These are phyloP conservation scores for Halcyon senegalensis DNA, from an alignment of 2,113 vertebrate species.

Conservation along the genomic window DNA sequence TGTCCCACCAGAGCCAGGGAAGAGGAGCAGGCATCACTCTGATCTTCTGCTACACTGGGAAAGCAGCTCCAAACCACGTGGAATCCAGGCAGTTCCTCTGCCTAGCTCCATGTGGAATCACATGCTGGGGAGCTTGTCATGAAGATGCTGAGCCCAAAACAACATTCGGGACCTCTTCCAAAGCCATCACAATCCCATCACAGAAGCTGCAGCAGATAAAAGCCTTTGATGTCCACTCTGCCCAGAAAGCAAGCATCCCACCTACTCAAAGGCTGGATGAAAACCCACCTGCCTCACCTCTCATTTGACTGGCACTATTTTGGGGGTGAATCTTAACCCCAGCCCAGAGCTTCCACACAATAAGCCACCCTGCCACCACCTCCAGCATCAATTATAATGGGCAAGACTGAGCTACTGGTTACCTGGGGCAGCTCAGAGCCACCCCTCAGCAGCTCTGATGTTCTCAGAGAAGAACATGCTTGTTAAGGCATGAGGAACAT, in stretches of 20 bases:
- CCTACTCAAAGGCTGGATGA: not conserved
- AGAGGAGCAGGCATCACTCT: not conserved
- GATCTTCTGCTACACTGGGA: not conserved
- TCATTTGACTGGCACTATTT: not conserved
- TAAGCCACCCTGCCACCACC: not conserved
- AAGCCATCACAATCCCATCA: not conserved
- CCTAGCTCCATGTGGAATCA: not conserved
- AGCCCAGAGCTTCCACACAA: not conserved
- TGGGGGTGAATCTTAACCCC: not conserved
- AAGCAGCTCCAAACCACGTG: fast-evolving
- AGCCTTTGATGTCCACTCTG: not conserved
- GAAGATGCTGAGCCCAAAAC: not conserved
- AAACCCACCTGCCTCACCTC: not conserved
- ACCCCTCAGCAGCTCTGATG: not conserved
- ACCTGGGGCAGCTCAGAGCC: not conserved
- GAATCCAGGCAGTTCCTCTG: not conserved
- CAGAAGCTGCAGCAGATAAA: not conserved
- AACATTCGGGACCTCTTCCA: not conserved
- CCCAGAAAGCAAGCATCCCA: not conserved
- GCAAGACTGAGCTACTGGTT: not conserved
- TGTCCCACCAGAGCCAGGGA: not conserved
- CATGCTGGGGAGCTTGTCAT: fast-evolving
- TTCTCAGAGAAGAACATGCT: fast-evolving
- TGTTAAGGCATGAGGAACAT: not conserved
- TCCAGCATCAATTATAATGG: fast-evolving